Percentiles rank a stretch among this genome's conserved stretches.
These are phyloP conservation scores for Sclerodermus sp. DNA, from an alignment of 2,888 invertebrate species.

Conservation along the genomic window DNA sequence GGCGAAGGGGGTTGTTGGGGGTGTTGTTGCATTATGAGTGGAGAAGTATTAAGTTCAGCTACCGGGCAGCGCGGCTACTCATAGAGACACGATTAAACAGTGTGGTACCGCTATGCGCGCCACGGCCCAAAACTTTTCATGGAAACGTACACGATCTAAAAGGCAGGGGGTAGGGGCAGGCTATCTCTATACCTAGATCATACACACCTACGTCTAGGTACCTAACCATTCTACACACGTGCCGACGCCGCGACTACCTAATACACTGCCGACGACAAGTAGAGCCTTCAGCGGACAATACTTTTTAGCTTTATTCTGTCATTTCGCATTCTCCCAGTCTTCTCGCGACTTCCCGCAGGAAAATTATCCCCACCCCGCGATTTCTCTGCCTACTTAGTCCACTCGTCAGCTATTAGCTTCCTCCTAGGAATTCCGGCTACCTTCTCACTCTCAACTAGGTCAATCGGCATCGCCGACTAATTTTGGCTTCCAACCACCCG, in stretches of 20 bases:
- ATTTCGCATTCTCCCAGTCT: too few species aligned
- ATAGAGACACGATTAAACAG: slow-evolving; percentile 53
- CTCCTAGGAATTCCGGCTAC: too few species aligned
- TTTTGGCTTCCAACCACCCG: too few species aligned
- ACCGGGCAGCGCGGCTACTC: slow-evolving; percentile 44
- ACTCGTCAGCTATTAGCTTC: too few species aligned
- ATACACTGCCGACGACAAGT: too few species aligned
- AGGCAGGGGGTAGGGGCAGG: slow-evolving; percentile 40
- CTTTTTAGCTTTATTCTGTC: not conserved
- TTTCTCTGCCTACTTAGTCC: too few species aligned
- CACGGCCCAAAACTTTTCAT: slow-evolving; percentile 34
- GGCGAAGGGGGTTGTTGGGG: slow-evolving; percentile 5
- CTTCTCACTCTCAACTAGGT: too few species aligned
- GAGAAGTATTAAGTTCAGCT: slow-evolving; percentile 40
- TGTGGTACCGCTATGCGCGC: slow-evolving; percentile 53
- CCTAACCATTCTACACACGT: not conserved
- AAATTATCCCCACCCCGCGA: too few species aligned
- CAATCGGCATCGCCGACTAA: too few species aligned
- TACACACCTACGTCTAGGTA: slow-evolving; percentile 51
- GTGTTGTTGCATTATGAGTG: slow-evolving; percentile 23
- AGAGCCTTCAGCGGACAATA: too few species aligned
- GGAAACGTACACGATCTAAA: slow-evolving; percentile 33
- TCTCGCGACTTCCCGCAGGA: too few species aligned
- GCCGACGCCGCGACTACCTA: slow-evolving; percentile 32
- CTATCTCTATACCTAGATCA: slow-evolving; percentile 50